Evolutionary conservation across 1,140 invertebrate species (phyloP).

Genomic region (Pectinophora gossypiella): DNA sequence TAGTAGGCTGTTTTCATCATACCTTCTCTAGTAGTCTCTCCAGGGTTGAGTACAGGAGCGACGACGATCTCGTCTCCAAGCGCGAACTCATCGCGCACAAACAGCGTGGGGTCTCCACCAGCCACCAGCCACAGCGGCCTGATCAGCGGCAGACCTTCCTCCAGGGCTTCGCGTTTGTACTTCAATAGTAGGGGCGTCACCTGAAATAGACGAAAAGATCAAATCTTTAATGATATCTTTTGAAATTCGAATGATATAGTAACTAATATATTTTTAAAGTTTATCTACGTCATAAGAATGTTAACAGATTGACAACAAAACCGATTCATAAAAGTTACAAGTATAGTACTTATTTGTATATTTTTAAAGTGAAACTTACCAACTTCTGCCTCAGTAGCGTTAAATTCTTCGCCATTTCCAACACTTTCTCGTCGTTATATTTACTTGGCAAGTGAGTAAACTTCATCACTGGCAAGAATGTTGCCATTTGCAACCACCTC

Average conservation of each 20-base stretch:
- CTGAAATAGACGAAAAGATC: conserved; percentile 45
- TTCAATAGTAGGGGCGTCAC: conserved; percentile 85
- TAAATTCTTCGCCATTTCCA: conserved; percentile 85
- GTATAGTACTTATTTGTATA: no score
- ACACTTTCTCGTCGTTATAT: conserved; percentile 85
- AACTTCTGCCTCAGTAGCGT: conserved; percentile 85
- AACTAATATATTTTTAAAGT: no score
- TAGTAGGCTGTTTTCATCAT: no score
- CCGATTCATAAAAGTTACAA: no score
- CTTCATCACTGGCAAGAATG: conserved; percentile 94
- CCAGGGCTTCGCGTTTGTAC: conserved; percentile 84
- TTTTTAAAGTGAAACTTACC: no score
- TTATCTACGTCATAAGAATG: no score
- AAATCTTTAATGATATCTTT: no score
- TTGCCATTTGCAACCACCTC: conserved; percentile 95
- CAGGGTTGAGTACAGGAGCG: conserved; percentile 88
- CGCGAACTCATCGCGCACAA: conserved; percentile 91
- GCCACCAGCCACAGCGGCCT: conserved; percentile 95
- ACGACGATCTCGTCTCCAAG: conserved; percentile 94
- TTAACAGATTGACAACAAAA: background rate
- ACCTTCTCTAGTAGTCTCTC: conserved; percentile 79
- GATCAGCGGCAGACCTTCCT: conserved; percentile 89
- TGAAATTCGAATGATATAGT: no score
- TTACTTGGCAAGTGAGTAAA: conserved; percentile 93
- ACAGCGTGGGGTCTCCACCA: conserved; percentile 87